phyloP scores from a whole-genome alignment of 1,140 invertebrate species.

The Limonius californicus region DNA sequence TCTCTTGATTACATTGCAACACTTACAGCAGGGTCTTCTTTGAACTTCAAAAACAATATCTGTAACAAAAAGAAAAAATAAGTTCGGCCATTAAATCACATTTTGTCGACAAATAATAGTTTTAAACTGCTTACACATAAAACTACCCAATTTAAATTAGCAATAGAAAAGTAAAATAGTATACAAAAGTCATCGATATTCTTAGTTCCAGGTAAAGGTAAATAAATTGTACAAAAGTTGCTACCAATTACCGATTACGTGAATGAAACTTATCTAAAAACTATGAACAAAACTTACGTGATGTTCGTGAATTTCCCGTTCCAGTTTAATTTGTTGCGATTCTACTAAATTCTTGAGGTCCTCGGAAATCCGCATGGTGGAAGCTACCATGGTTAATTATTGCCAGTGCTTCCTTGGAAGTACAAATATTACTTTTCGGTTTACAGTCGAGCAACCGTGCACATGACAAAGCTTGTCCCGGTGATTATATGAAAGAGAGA shows the following conservation, averaged over 20 bases:
- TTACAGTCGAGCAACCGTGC: background rate
- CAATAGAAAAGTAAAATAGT: too few species aligned
- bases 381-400: background rate
- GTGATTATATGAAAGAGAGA: background rate
- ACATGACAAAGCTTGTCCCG: background rate
- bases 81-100: too few species aligned
- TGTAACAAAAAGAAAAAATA: slow-evolving; percentile 44
- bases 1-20: too few species aligned
- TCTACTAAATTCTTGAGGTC: background rate
- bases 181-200: too few species aligned
- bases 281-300: slow-evolving; percentile 7
- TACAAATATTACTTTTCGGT: background rate
- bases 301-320: slow-evolving; percentile 8
- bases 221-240: background rate
- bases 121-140: too few species aligned
- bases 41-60: slow-evolving; percentile 55
- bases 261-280: background rate
- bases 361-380: background rate
- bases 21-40: slow-evolving; percentile 60
- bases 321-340: background rate
- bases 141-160: too few species aligned
- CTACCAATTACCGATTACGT: background rate
- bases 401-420: background rate
- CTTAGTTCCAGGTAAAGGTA: too few species aligned
- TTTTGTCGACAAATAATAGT: too few species aligned